These are phyloP conservation scores for Aix galericulata DNA, from an alignment of 2,113 vertebrate species.

Conservation along the genomic window DNA sequence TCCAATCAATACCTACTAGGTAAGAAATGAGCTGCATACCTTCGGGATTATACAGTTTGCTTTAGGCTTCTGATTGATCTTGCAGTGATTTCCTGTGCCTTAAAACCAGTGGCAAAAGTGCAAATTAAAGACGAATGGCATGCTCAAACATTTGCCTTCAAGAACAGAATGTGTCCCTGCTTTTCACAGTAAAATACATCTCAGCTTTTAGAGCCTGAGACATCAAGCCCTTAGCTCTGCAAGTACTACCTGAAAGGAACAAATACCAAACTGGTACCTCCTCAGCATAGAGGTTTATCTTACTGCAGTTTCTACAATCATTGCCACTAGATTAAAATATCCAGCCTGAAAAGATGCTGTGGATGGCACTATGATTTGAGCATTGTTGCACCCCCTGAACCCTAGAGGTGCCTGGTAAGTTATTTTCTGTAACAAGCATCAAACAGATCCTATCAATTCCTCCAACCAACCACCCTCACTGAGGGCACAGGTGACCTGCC, in stretches of 20 bases:
- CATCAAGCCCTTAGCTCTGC: not conserved
- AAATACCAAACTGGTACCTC: not conserved
- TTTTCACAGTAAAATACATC: not conserved
- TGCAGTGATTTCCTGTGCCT: not conserved
- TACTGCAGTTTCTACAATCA: not conserved
- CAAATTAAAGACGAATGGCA: not conserved
- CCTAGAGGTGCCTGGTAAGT: not conserved
- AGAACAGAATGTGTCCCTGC: not conserved
- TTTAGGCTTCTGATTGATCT: not conserved
- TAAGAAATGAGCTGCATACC: not conserved
- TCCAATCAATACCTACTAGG: not conserved
- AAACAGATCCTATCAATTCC: not conserved
- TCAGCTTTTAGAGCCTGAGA: not conserved
- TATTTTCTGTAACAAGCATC: not conserved
- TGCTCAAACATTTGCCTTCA: not conserved
- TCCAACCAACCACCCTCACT: not conserved
- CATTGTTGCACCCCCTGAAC: not conserved
- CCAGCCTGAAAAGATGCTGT: not conserved
- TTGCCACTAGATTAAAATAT: not conserved
- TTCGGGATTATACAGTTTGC: not conserved
- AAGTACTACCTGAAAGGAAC: not conserved
- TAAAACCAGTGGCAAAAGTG: not conserved
- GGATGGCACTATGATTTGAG: not conserved
- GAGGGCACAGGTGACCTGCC: not conserved
- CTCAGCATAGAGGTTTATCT: not conserved